phyloP scores from a whole-genome alignment of 2,797 vertebrate species.

The Eulemur albifrons region DNA sequence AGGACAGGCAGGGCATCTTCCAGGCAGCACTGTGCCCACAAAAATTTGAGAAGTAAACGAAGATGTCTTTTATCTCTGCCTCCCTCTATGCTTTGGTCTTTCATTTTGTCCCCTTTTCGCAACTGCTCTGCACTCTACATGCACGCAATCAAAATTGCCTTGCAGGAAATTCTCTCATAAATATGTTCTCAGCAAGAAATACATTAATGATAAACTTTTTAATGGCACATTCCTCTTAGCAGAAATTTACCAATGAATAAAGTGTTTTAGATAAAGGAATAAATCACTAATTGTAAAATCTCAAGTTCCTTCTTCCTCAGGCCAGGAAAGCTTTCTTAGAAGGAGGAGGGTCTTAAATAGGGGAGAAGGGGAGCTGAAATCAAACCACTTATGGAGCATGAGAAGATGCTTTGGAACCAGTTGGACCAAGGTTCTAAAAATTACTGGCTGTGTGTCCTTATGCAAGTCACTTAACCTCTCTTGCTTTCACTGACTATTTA shows the following conservation, averaged over 20 bases:
- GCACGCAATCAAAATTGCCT: not conserved
- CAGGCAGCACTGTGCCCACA: not conserved
- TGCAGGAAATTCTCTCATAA: not conserved
- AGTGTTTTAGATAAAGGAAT: conserved; percentile 17
- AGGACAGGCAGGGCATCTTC: not conserved
- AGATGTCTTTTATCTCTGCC: not conserved
- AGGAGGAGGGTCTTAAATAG: not conserved
- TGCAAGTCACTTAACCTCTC: not conserved
- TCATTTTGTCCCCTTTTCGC: not conserved
- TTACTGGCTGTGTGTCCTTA: not conserved
- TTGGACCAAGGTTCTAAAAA: not conserved
- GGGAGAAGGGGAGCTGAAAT: not conserved
- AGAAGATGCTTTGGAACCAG: not conserved
- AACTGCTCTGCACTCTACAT: not conserved
- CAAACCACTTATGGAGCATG: not conserved
- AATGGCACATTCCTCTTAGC: not conserved
- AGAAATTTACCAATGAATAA: conserved; percentile 21
- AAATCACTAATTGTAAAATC: not conserved
- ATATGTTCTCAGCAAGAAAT: not conserved
- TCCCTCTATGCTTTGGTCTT: not conserved
- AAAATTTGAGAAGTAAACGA: not conserved
- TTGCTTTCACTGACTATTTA: not conserved
- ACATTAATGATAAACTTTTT: not conserved
- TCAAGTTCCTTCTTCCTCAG: not conserved
- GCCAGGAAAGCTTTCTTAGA: not conserved